Evolutionary conservation across 2,888 invertebrate genomes (phyloP), one percentile per base, ranked within the genome.

Genomic region (Lampropteryx suffumata): DNA sequence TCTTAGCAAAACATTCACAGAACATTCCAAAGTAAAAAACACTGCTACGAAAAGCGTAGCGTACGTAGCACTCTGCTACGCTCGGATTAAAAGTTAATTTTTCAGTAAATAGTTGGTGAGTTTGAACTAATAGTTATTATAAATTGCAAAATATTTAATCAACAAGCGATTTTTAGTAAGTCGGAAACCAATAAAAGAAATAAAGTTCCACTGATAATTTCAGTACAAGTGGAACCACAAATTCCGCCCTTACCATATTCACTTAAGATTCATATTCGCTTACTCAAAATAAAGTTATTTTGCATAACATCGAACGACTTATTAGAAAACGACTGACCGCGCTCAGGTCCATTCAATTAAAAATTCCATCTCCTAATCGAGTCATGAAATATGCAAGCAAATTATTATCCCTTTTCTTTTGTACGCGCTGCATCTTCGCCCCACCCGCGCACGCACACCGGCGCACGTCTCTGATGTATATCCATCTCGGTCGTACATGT

Each of bases 331-430:
- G 60, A 82, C 79, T 88, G 89, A 88, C 88, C 88, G 82, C 75
- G 74, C 72, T 74, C 65, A 62, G 71, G 87, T 86, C 85, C 85
- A 79, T 85, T 81, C 84, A 89, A 89, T 90, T 89, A 90, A 90
- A 89, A 90, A 89, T 90, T 89, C 89, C 86, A 89, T 90, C 89
- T 85, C 79, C 83, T 89, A 89, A 90, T 89, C 89, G 89, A 90
- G 90, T 88, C 87, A 88, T 90, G 83, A 90, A 90, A 89, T 89
- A 90, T 89, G 89, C 89, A 90, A 80, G 90, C 88, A 90, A 90
- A 89, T n/a, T 90, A 89, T 87, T 90, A 89, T 89, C 89, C 89
- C 86, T 89, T 89, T 89, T 87, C 87, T 88, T 88, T 89, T 88
- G 87, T 84, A 84, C 84, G 83, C 84, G 85, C 71, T 89, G 89